Base-by-base conservation (phyloP, 2,888 invertebrate genomes). In the Athalia circularis region DNA sequence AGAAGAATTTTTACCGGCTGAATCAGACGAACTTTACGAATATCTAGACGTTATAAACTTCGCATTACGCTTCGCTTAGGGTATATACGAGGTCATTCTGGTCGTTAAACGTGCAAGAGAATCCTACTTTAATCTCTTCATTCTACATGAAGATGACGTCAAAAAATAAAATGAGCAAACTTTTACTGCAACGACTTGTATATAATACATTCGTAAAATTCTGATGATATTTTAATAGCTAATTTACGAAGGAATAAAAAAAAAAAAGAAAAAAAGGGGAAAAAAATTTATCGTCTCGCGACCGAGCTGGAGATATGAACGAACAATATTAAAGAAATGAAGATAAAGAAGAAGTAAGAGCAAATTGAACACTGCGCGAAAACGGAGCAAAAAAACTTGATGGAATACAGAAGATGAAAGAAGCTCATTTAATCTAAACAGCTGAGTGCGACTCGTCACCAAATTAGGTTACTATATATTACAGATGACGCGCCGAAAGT, bases 31-130 rank as follows among this genome's bases (percentile, higher is more conserved):
- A 47, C 57, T 72, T 72, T 72, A 47, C 72, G 57, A 59, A 67
- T 67, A 78, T 76, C 57, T 29, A 62, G 29, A 65, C 64, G 79
- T 80, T 79, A 85, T 85, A 85, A 85, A 85, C 85, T 82, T 78
- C 78, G 72, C 65, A 79, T 82, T 76, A 77, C 54, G 29, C n/a
- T 7, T n/a, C 54, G 4, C 54, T 54, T n/a, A 54, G 54, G n/a
- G n/a, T 70, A 70, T 52, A 45, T 54, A 15, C 9, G 54, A 54
- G 43, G 9, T 62, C n/a, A 54, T n/a, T 54, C n/a, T 50, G 65
- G 47, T 50, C 13, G 67, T 50, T 50, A 8, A 29, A 7, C 29
- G 59, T 7, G 15, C 29, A 29, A 29, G 29, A 29, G 29, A 29
- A 29, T 29, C 29, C 29, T 29, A 29, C 29, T 29, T 29, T 29